phyloP scores from a whole-genome alignment of 1,140 invertebrate genomes.

The Apocrypta bakeri region DNA sequence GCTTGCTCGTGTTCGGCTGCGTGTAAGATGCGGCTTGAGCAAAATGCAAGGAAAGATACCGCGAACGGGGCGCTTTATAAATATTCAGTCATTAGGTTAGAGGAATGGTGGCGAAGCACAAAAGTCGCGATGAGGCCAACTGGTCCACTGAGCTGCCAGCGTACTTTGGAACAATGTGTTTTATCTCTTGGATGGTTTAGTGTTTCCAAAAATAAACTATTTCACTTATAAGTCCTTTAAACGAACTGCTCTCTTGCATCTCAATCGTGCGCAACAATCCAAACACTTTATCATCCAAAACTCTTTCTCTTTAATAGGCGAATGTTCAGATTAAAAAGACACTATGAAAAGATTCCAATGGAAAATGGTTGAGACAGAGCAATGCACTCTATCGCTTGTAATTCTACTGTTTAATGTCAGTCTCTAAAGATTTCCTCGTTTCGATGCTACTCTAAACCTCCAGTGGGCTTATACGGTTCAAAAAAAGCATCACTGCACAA shows the following conservation, averaged over 20 bases:
- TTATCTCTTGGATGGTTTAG: too few relatives aligned
- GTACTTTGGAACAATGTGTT: background rate
- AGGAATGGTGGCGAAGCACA: conserved; percentile 38
- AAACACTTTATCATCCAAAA: too few relatives aligned
- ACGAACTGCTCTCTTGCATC: too few relatives aligned
- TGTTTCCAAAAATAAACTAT: too few relatives aligned
- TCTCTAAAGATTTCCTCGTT: background rate
- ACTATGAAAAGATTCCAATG: too few relatives aligned
- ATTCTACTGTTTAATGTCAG: background rate
- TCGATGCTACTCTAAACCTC: background rate
- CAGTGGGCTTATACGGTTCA: background rate
- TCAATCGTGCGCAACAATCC: too few relatives aligned
- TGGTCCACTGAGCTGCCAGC: background rate
- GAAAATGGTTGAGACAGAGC: background rate
- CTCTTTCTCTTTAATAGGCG: too few relatives aligned
- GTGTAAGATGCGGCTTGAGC: background rate
- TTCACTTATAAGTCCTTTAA: too few relatives aligned
- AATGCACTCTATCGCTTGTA: background rate
- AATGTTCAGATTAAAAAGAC: too few relatives aligned
- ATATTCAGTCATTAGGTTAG: conserved; percentile 71
- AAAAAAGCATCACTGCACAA: background rate
- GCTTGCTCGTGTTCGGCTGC: background rate
- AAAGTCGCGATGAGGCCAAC: background rate
- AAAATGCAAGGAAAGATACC: conserved; percentile 8
- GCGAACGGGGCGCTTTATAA: conserved; percentile 68